Percentiles rank a stretch among this genome's conserved stretches.
Evolutionary conservation across 2,797 vertebrate genomes (phyloP).

Genomic region (Arrhamphus sclerolepis): DNA sequence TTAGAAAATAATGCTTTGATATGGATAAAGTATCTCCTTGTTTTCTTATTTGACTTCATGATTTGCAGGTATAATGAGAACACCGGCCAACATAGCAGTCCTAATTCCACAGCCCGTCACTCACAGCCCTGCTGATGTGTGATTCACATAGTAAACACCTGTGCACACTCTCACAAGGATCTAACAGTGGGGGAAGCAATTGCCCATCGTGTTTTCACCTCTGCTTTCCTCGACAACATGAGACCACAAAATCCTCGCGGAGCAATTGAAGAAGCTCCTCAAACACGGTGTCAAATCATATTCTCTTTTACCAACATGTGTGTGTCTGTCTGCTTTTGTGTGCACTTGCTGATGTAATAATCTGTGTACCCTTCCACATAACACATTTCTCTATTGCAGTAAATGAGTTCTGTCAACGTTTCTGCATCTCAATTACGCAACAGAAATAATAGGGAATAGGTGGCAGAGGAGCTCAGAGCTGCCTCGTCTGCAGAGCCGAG

Average conservation of each 20-base stretch:
- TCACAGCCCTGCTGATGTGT: constrained; percentile 21
- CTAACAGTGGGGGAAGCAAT: constrained; percentile 33
- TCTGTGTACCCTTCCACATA: constrained; percentile 69
- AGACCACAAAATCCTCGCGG: constrained; percentile 57
- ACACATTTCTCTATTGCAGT: constrained; percentile 76
- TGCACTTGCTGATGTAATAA: constrained; percentile 66
- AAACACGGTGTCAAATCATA: constrained; percentile 64
- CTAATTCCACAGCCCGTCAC: constrained; percentile 24
- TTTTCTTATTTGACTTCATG: constrained; percentile 6
- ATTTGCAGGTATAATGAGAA: constrained; percentile 33
- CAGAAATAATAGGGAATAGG: constrained; percentile 66
- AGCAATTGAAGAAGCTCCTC: constrained; percentile 66
- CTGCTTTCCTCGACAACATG: constrained; percentile 23
- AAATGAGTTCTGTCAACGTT: constrained; percentile 85
- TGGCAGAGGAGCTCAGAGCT: constrained; percentile 19
- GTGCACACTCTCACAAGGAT: background rate
- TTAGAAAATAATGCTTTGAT: constrained; percentile 12
- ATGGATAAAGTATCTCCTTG: constrained; percentile 15
- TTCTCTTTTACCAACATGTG: constrained; percentile 43
- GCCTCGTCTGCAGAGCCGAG: constrained; percentile 24
- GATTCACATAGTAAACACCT: constrained; percentile 48
- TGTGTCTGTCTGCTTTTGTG: constrained; percentile 31
- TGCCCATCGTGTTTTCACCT: constrained; percentile 29
- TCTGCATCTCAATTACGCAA: constrained; percentile 80
- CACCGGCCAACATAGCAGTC: constrained; percentile 11